A percentile compares a stretch with the other conserved stretches of the same genome.
These are phyloP conservation scores for Deilephila porcellus DNA, from an alignment of 2,888 invertebrate species.

Conservation along the genomic window DNA sequence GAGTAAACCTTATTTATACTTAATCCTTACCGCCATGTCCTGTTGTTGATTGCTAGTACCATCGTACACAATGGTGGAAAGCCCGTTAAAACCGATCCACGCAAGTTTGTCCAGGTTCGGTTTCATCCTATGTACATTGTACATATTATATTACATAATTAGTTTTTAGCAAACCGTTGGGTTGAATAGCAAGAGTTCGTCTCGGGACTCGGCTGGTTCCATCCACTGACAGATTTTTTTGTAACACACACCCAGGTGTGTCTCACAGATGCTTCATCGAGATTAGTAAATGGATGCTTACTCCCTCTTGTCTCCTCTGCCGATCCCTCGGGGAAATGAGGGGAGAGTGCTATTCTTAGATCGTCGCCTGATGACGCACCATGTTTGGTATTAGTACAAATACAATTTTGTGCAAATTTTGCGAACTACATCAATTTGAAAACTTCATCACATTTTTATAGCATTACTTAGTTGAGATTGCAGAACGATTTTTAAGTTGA, in stretches of 20 bases:
- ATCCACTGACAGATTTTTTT: background rate
- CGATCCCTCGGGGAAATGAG: background rate
- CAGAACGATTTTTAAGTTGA: no score
- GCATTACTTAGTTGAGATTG: background rate
- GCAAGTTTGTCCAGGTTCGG: no score
- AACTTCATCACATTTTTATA: background rate
- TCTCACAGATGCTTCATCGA: background rate
- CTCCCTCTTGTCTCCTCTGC: background rate
- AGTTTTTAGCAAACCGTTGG: no score
- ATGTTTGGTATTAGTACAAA: background rate
- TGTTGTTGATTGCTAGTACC: no score
- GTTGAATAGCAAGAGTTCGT: no score
- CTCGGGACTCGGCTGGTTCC: no score
- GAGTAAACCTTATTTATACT: no score
- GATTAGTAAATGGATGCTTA: background rate
- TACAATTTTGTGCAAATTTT: background rate
- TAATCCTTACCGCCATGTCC: no score
- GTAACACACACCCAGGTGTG: background rate
- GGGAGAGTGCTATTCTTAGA: slow-evolving; percentile 5
- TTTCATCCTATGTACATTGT: no score
- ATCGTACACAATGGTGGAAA: no score
- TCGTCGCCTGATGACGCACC: background rate
- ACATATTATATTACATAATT: no score
- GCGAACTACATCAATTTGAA: background rate
- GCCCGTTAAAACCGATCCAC: no score